Conservation (phyloP, 2,113 vertebrate genomes). For the Otocyon megalotis region DNA sequence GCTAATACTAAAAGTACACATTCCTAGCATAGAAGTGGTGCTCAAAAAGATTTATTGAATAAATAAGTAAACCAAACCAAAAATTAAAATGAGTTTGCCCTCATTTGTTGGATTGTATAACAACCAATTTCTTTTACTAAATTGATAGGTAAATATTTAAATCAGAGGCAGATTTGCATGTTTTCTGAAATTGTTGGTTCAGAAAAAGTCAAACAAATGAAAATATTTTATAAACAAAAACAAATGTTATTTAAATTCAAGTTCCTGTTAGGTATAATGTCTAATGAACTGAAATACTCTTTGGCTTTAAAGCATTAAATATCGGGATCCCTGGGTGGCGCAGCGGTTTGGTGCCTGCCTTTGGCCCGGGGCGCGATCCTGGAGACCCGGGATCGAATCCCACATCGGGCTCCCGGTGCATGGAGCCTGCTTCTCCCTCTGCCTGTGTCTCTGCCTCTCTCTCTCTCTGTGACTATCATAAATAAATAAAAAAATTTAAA, state of each 20-base stretch:
- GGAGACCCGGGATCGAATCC: no score
- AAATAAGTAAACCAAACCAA: slow-evolving; percentile 28
- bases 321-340: no score
- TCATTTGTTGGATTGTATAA: background rate
- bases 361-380: no score
- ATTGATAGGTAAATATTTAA: slow-evolving; percentile 38
- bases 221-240: slow-evolving; percentile 57
- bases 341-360: no score
- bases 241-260: slow-evolving; percentile 44
- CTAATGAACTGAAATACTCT: background rate
- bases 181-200: slow-evolving; percentile 52
- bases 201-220: slow-evolving; percentile 39
- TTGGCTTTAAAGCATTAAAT: background rate
- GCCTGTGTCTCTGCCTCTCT: no score
- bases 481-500: no score
- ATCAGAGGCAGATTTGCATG: background rate
- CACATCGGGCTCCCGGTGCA: no score
- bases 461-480: no score
- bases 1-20: background rate
- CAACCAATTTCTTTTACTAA: background rate
- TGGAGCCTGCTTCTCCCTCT: no score
- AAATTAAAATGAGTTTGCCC: slow-evolving; percentile 29
- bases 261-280: background rate
- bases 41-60: background rate
- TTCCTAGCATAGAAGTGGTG: background rate